Conservation (phyloP, 2,797 vertebrate species). For the Naso thynnoides region DNA sequence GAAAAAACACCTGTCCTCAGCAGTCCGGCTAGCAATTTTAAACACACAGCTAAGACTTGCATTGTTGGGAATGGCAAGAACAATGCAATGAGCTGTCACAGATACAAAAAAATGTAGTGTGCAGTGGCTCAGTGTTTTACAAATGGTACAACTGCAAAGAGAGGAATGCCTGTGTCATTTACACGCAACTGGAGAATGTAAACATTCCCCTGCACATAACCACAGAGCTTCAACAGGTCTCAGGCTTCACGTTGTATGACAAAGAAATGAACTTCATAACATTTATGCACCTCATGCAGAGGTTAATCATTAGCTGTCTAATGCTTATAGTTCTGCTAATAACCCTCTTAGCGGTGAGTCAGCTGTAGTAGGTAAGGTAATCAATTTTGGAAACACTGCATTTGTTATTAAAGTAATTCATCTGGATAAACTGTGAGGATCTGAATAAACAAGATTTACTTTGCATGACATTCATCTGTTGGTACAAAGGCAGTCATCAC, state of each 20-base stretch:
- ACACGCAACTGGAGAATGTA: background rate
- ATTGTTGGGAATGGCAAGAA: conserved; percentile 33
- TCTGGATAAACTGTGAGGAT: background rate
- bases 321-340: background rate
- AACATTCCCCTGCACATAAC: background rate
- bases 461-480: background rate
- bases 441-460: background rate
- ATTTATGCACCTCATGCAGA: background rate
- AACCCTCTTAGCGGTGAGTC: background rate
- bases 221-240: background rate
- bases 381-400: background rate
- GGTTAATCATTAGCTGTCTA: background rate
- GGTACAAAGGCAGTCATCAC: background rate
- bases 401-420: background rate
- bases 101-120: conserved; percentile 6
- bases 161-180: conserved; percentile 12
- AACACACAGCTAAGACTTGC: conserved; percentile 24
- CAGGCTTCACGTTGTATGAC: background rate
- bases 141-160: conserved; percentile 2
- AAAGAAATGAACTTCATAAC: background rate
- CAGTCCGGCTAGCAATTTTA: conserved; percentile 46
- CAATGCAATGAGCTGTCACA: conserved; percentile 23
- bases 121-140: background rate
- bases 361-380: background rate
- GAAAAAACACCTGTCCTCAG: conserved; percentile 37